A percentile compares a stretch with the other conserved stretches of the same genome.
These are phyloP conservation scores for Theristus sp. DNA, from an alignment of 2,888 invertebrate species.

Conservation along the genomic window DNA sequence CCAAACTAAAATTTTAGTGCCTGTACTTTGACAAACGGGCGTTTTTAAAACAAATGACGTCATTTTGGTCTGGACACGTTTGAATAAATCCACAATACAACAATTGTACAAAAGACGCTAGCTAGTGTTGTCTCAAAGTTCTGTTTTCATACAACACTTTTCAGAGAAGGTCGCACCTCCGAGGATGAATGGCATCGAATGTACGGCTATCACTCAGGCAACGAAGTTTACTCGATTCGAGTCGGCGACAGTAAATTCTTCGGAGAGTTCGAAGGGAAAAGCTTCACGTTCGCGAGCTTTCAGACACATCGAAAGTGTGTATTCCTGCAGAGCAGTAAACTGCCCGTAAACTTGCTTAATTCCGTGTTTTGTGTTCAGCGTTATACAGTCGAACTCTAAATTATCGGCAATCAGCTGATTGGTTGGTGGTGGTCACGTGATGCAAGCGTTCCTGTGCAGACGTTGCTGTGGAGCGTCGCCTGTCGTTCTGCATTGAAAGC, in stretches of 20 bases:
- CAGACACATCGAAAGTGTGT: slow-evolving; percentile 96
- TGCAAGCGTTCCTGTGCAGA: too few relatives aligned
- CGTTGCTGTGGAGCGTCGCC: too few relatives aligned
- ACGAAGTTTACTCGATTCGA: slow-evolving; percentile 90
- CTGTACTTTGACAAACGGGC: too few relatives aligned
- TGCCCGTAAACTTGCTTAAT: not conserved
- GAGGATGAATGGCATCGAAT: slow-evolving; percentile 89
- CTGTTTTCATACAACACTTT: slow-evolving; percentile 15
- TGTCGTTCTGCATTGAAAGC: too few relatives aligned
- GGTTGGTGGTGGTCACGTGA: too few relatives aligned
- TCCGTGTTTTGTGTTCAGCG: not conserved
- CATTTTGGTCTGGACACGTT: too few relatives aligned
- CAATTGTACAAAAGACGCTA: too few relatives aligned
- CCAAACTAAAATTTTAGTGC: too few relatives aligned
- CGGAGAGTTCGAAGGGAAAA: slow-evolving; percentile 93
- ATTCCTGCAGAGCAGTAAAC: slow-evolving; percentile 17
- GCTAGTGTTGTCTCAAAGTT: too few relatives aligned
- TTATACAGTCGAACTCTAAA: not conserved
- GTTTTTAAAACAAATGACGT: too few relatives aligned
- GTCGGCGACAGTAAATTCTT: slow-evolving; percentile 87
- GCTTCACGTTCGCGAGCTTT: slow-evolving; percentile 97
- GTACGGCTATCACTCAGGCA: slow-evolving; percentile 88
- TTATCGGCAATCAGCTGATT: too few relatives aligned
- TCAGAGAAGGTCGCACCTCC: slow-evolving; percentile 70
- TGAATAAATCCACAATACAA: too few relatives aligned